Base-by-base conservation (phyloP, 2,113 vertebrate species). In the Nipponia nippon region DNA sequence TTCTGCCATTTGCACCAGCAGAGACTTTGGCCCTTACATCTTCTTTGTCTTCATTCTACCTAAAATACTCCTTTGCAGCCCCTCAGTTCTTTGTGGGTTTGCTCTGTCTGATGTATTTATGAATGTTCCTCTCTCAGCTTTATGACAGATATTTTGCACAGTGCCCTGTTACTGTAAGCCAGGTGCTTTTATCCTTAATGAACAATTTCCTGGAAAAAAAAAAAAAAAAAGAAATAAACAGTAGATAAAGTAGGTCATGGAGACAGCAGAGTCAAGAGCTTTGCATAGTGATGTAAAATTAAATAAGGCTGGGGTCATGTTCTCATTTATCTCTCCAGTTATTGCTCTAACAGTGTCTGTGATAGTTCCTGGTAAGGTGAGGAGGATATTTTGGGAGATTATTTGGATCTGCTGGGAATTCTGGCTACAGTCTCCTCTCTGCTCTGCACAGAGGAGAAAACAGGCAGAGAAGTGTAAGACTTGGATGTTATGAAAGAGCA, bases 171-270 rank as follows among this genome's bases (percentile, higher is more conserved):
- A 96, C 98, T 93, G 98, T 98, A 98, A 98, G 87, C 93, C 93
- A 98, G 98, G 98, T 98, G 97, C 97, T 98, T 98, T 98, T 96
- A 97, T 89, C 88, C 86, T 89, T 97, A 98, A 98, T 98, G 98
- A 98, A 97, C 93, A 55, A 76, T 92, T 98, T 98, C 97, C 98
- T 98, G 97, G 97, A 94, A 97, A 95, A 97, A 89, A 97, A 95
- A 94, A 97, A 95, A 97, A 89, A 97, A 95, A 96, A 67, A 93
- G 91, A 94, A 98, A 98, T 91, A 98, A 98, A 98, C 97, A 98
- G 75, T 13, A 78, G 96, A 78, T 96, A 97, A 95, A 97, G 78
- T 87, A 72, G 96, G 93, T 94, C 95, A 84, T 93, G 78, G 94
- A 95, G 95, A 77, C 84, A 95, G 93, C n/a, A 62, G 91, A 96